Base-by-base conservation (phyloP, 2,888 invertebrate species). In the Phaedon cochleariae region DNA sequence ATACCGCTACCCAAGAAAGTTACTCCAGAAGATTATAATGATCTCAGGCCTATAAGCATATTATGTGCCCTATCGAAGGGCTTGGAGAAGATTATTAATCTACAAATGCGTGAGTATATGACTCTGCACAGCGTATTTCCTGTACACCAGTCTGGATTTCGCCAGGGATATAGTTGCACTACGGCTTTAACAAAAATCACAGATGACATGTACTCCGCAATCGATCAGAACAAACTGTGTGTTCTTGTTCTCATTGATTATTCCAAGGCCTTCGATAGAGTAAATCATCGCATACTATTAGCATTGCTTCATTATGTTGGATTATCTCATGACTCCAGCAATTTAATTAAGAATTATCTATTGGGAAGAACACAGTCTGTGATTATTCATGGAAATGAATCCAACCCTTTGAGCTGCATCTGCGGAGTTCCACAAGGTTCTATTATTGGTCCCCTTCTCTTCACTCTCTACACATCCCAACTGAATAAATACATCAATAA, bases 1-100 rank as follows among this genome's bases (percentile, higher is more conserved):
- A 22, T 63, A 29, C 51, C 63, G 6, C 49, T 59, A 21, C 52
- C 59, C 22, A 58, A 63, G 26, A 49, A 21, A 22, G 31, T 34
- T n/a, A 26, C 9, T 21, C 34, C 51, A 10, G 15, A 12, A n/a
- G 20, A 41, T 12, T 34, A 18, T n/a, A 64, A 29, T 10, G 59
- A 64, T 26, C 57, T 59, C 37, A 49, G 59, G 29, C 59, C 52
- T 1, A 64, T 59, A 31, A 59, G 59, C 26, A 64, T 64, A 12
- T 53, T 64, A 22, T 48, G 51, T 10, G 18, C 53, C 20, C 3
- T 64, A 15, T 64, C 59, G 10, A 64, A 64, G 49, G 41, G 37
- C 22, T 53, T 59, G n/a, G 51, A 64, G 31, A 52, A 52, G 6
- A 31, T 26, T 12, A 60, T 15, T 22, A 48, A 48, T 34, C 34